Percentiles rank a stretch among this genome's conserved stretches.
Conservation (phyloP, 2,113 vertebrate genomes). For the Phasianus colchicus region DNA sequence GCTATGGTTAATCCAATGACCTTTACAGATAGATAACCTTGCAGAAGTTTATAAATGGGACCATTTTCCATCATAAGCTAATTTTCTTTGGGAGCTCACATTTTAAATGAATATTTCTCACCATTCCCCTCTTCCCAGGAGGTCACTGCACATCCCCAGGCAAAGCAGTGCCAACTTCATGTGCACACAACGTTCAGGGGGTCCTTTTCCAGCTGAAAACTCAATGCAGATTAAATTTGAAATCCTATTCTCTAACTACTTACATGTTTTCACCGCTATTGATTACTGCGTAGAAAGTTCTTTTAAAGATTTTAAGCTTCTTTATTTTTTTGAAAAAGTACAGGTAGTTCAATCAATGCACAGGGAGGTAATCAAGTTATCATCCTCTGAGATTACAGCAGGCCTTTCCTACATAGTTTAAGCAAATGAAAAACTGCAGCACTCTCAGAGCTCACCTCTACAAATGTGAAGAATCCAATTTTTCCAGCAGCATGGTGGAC, state of each 20-base stretch:
- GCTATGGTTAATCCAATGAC: neutral
- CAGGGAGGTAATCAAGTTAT: neutral
- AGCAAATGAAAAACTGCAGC: neutral
- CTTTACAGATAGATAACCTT: neutral
- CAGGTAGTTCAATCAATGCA: rapidly evolving
- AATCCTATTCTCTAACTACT: neutral
- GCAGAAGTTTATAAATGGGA: neutral
- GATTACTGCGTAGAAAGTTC: neutral
- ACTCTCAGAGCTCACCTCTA: neutral
- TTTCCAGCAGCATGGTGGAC: neutral
- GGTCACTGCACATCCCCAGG: neutral
- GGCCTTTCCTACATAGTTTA: neutral
- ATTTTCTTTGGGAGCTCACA: neutral
- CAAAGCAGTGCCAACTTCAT: neutral
- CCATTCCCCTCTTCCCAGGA: neutral
- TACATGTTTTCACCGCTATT: neutral
- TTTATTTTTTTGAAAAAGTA: neutral
- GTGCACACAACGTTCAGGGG: neutral
- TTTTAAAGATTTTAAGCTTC: neutral
- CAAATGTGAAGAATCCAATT: neutral
- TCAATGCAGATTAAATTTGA: neutral
- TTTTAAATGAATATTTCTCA: neutral
- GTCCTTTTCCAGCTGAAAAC: neutral
- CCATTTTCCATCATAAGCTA: neutral
- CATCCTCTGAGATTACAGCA: neutral